A percentile compares a stretch with the other conserved stretches of the same genome.
Evolutionary conservation across 2,888 invertebrate genomes (phyloP).

Genomic region (Phengaris alcon): DNA sequence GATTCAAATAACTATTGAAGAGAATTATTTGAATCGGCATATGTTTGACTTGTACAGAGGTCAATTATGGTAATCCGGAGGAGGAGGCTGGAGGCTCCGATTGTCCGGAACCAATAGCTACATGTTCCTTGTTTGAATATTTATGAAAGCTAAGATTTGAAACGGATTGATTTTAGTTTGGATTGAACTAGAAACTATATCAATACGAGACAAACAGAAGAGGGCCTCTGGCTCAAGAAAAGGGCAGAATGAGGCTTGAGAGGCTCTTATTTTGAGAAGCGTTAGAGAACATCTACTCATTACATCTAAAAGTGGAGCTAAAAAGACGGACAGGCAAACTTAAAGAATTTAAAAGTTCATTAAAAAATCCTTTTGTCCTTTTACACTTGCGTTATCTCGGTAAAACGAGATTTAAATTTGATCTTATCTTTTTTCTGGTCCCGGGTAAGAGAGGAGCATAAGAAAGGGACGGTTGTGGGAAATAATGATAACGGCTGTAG

Average conservation of each 20-base stretch:
- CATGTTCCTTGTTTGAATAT: slow-evolving; percentile 3
- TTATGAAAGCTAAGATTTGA: not conserved
- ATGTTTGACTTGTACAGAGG: not conserved
- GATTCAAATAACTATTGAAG: no score
- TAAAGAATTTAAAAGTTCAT: not conserved
- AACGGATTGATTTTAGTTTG: not conserved
- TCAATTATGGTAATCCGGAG: no score
- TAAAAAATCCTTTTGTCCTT: not conserved
- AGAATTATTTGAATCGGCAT: not conserved
- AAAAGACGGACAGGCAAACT: not conserved
- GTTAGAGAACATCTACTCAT: no score
- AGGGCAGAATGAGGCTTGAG: no score
- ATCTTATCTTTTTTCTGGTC: not conserved
- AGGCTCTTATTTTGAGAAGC: no score
- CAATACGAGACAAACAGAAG: no score
- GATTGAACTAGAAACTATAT: no score
- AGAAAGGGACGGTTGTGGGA: not conserved
- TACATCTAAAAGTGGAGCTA: no score
- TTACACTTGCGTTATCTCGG: not conserved
- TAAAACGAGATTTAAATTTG: slow-evolving; percentile 8
- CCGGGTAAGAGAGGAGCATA: not conserved
- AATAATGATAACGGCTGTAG: not conserved
- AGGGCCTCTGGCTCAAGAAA: no score
- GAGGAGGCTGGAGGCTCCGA: not conserved
- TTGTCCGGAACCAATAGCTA: not conserved